These are phyloP conservation scores for Rhinella marina DNA, from an alignment of 2,797 vertebrate genomes.

Conservation along the genomic window DNA sequence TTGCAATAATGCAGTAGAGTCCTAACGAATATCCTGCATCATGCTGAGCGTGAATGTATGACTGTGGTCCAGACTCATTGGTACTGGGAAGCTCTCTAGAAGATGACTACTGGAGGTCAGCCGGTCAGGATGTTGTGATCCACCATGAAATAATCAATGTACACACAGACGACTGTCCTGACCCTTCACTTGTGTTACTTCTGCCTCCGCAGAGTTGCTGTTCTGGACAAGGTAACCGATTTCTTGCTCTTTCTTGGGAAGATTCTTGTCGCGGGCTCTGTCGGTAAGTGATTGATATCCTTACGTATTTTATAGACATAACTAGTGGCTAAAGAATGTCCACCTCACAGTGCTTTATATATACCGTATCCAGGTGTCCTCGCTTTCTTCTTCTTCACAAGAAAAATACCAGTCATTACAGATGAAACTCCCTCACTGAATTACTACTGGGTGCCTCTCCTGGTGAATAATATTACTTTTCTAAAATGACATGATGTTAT, in stretches of 20 bases:
- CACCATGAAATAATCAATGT: background rate
- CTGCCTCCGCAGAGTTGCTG: constrained; percentile 80
- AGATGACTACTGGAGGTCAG: too few relatives aligned
- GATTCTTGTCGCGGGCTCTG: constrained; percentile 88
- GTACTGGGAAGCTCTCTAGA: too few relatives aligned
- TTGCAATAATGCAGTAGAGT: too few relatives aligned
- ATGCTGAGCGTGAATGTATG: background rate
- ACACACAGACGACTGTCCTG: background rate
- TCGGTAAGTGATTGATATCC: constrained; percentile 79
- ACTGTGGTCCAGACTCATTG: background rate
- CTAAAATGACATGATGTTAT: background rate
- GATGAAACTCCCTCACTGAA: constrained; percentile 86
- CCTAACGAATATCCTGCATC: too few relatives aligned
- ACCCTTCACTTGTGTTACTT: background rate
- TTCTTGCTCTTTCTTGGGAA: constrained; percentile 94
- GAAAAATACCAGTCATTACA: constrained; percentile 81
- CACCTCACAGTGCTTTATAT: background rate
- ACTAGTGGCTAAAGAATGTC: background rate
- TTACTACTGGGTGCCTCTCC: constrained; percentile 92
- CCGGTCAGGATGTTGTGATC: too few relatives aligned
- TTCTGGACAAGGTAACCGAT: constrained; percentile 94
- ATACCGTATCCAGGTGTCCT: constrained; percentile 79
- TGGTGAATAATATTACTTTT: constrained; percentile 80
- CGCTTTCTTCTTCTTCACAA: constrained; percentile 93
- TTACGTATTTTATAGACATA: rapidly evolving